A percentile compares a stretch with the other conserved stretches of the same genome.
phyloP scores from a whole-genome alignment of 2,797 vertebrate species.

The Helicolenus hilgendorfi region DNA sequence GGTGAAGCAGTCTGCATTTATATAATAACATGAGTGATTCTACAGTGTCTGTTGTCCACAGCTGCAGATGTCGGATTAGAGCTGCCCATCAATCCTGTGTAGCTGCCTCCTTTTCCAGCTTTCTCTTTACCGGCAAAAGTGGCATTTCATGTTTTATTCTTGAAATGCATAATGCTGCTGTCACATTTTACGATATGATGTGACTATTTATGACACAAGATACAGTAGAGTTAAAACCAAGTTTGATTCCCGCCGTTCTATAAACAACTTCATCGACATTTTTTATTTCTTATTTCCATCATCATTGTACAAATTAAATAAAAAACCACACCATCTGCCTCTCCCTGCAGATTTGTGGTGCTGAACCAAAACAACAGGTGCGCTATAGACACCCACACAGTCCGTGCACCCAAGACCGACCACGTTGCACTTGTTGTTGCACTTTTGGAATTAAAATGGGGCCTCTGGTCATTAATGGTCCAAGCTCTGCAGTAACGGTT shows the following conservation, averaged over 20 bases:
- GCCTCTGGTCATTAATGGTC: background rate
- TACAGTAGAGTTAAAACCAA: background rate
- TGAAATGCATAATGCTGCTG: background rate
- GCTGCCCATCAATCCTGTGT: background rate
- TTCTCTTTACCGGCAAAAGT: background rate
- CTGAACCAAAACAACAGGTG: background rate
- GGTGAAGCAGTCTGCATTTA: background rate
- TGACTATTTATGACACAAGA: background rate
- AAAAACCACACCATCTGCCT: background rate
- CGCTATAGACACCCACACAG: background rate
- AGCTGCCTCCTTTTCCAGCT: background rate
- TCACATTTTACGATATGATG: background rate
- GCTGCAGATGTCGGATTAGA: background rate
- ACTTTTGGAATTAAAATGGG: background rate
- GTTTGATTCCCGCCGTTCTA: background rate
- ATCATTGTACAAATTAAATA: background rate
- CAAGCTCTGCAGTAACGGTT: background rate
- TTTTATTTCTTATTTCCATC: background rate
- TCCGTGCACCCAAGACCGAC: background rate
- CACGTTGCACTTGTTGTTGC: background rate
- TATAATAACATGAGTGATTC: background rate
- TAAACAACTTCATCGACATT: background rate
- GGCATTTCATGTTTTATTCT: background rate
- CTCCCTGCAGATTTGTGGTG: background rate
- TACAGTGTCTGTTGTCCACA: background rate